Evolutionary conservation across 2,797 vertebrate genomes (phyloP).

Genomic region (Sylvia borin): DNA sequence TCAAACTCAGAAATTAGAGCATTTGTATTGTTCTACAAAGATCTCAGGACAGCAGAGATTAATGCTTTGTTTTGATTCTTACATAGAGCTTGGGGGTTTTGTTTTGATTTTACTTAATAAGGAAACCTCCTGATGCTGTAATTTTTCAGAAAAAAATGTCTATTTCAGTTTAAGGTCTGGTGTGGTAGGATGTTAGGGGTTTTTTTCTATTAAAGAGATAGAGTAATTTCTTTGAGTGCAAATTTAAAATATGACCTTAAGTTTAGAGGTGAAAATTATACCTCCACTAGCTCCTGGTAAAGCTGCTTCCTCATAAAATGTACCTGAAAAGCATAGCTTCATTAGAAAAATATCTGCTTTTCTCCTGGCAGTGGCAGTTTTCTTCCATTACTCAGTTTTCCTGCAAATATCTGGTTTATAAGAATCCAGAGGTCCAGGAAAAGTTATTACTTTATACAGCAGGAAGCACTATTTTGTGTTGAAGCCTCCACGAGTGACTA

Average conservation of each 20-base stretch:
- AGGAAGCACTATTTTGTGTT: background rate
- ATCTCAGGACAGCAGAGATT: background rate
- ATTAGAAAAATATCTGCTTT: background rate
- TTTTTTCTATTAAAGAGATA: background rate
- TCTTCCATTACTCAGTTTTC: constrained; percentile 4
- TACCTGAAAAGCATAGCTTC: background rate
- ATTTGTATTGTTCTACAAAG: background rate
- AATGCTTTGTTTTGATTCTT: background rate
- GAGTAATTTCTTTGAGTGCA: background rate
- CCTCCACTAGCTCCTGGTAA: background rate
- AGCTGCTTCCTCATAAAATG: background rate
- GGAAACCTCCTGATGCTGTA: background rate
- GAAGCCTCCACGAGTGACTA: background rate
- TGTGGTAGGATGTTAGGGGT: background rate
- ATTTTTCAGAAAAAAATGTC: background rate
- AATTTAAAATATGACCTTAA: background rate
- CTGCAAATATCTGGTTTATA: background rate
- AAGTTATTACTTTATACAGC: background rate
- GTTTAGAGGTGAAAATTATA: background rate
- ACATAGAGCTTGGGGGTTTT: rapidly evolving
- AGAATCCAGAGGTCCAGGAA: background rate
- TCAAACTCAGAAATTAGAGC: background rate
- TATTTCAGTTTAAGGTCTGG: background rate
- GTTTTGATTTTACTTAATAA: background rate
- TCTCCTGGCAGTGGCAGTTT: background rate